phyloP scores from a whole-genome alignment of 2,113 vertebrate species.

The Macrotus californicus region DNA sequence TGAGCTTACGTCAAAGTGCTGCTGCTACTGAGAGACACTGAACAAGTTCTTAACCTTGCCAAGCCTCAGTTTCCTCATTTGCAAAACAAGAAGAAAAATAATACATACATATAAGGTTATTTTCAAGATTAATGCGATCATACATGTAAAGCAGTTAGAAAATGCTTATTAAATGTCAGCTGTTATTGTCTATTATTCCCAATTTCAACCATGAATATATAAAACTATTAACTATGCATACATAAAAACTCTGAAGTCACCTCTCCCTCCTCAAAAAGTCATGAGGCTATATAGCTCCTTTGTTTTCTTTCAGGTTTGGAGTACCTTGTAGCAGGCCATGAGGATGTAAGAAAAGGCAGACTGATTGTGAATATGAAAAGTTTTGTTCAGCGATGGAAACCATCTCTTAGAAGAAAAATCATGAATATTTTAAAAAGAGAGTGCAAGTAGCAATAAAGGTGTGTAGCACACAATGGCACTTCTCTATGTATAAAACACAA shows the following conservation, averaged over 20 bases:
- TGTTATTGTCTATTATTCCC: neutral
- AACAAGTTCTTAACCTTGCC: neutral
- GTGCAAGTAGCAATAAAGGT: conserved; percentile 83
- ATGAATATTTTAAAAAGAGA: conserved; percentile 89
- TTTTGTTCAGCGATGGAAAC: conserved; percentile 95
- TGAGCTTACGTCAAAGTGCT: neutral
- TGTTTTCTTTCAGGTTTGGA: conserved; percentile 85
- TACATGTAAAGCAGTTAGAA: neutral
- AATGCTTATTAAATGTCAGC: neutral
- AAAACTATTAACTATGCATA: neutral
- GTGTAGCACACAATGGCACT: conserved; percentile 27
- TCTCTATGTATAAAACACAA: conserved; percentile 70
- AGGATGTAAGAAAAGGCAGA: conserved; percentile 87
- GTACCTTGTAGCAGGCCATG: conserved; percentile 94
- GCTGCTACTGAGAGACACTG: neutral
- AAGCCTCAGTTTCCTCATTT: neutral
- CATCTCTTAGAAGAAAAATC: conserved; percentile 90
- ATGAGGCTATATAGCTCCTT: neutral
- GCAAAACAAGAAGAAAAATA: neutral
- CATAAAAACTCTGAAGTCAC: neutral
- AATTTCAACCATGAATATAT: neutral
- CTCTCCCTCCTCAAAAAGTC: neutral
- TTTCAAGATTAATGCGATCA: neutral
- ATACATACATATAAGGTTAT: neutral
- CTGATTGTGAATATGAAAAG: conserved; percentile 98